phyloP scores from a whole-genome alignment of 2,113 vertebrate species.

The Neodontobutis hainanensis region DNA sequence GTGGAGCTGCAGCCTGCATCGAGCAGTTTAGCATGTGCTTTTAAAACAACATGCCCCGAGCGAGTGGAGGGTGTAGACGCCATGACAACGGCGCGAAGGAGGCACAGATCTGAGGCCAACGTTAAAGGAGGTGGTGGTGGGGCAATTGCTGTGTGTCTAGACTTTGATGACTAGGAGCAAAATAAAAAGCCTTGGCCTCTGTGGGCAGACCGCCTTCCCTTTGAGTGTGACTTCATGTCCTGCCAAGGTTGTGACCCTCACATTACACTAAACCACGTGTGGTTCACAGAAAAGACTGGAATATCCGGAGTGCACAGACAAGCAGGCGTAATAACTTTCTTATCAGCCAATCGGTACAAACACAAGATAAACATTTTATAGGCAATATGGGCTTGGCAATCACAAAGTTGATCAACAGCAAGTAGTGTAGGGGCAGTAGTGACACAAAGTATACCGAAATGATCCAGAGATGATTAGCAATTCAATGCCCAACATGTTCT shows the following conservation, averaged over 20 bases:
- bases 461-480: too few relatives aligned
- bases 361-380: too few relatives aligned
- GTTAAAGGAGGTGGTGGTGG: conserved; percentile 19
- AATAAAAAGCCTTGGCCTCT: conserved; percentile 36
- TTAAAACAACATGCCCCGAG: conserved; percentile 38
- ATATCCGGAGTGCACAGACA: conserved; percentile 28
- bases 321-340: conserved; percentile 32
- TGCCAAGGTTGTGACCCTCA: conserved; percentile 59
- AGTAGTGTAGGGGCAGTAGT: too few relatives aligned
- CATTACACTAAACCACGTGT: conserved; percentile 34
- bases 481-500: too few relatives aligned
- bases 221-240: conserved; percentile 27
- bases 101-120: conserved; percentile 15
- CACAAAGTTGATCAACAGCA: too few relatives aligned
- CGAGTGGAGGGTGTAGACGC: conserved; percentile 24
- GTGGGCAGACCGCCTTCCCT: conserved; percentile 23
- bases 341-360: conserved; percentile 15
- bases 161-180: conserved; percentile 59
- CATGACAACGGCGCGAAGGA: conserved; percentile 9
- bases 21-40: conserved; percentile 55
- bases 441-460: too few relatives aligned
- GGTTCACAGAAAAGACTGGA: conserved; percentile 20
- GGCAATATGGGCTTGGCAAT: too few relatives aligned
- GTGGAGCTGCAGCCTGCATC: conserved; percentile 41
- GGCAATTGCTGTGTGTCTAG: conserved; percentile 52